Conservation (phyloP, 2,888 invertebrate species). For the Cryptophagus acutangulus region DNA sequence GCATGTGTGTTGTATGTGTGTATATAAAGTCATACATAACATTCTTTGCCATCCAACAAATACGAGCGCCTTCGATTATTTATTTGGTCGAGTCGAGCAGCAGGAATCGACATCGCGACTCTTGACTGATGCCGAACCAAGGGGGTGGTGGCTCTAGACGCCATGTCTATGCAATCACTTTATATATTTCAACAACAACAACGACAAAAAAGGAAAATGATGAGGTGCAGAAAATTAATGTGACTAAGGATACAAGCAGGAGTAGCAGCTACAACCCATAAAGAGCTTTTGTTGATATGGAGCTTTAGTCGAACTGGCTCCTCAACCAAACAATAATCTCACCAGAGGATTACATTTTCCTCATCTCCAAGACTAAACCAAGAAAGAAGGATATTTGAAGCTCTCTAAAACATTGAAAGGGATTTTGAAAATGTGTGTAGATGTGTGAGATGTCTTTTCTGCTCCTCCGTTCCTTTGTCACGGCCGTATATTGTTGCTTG, state of each 20-base stretch:
- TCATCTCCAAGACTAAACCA: conserved; percentile 43
- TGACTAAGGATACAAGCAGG: conserved; percentile 24
- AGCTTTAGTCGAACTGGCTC: conserved; percentile 25
- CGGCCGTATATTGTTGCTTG: conserved; percentile 32
- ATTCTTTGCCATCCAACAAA: conserved; percentile 20
- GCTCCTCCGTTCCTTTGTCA: conserved; percentile 18
- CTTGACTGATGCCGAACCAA: conserved; percentile 42
- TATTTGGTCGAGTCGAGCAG: conserved; percentile 27
- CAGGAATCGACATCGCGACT: conserved; percentile 40
- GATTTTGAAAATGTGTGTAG: conserved; percentile 33
- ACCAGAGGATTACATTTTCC: conserved; percentile 42
- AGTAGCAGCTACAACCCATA: conserved; percentile 30
- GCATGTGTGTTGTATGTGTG: conserved; percentile 44
- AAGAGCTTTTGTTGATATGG: conserved; percentile 37
- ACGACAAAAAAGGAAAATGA: too few relatives aligned
- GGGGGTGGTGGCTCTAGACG: conserved; percentile 5
- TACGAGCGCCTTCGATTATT: conserved; percentile 21
- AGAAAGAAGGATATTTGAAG: conserved; percentile 35
- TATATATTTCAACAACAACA: conserved; percentile 2
- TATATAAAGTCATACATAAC: conserved; percentile 29
- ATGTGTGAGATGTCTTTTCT: conserved; percentile 4
- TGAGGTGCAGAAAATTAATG: conserved; percentile 10
- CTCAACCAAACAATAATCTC: conserved; percentile 36
- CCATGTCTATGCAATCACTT: conserved; percentile 5
- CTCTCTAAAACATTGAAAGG: conserved; percentile 30